A percentile compares a stretch with the other conserved stretches of the same genome.
Conservation (phyloP, 37 sponge, comb jelly and placozoan species). For the Hormiphora californensis region DNA sequence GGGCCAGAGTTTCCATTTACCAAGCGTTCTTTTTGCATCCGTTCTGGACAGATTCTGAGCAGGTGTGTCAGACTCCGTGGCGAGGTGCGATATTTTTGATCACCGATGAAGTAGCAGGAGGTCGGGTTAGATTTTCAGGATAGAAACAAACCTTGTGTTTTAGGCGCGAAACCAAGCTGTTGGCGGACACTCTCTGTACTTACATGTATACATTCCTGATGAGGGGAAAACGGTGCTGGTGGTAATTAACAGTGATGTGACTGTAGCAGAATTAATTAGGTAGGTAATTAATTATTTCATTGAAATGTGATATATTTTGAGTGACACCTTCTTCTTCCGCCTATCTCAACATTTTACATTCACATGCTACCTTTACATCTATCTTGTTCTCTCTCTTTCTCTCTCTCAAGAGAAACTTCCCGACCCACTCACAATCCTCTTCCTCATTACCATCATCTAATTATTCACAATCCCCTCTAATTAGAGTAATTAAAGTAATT, state of each 20-base stretch:
- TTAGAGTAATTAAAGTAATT: background rate
- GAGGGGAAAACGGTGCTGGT: background rate
- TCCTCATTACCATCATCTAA: too few species aligned
- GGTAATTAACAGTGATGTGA: conserved; percentile 3
- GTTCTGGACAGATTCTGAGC: conserved; percentile 14
- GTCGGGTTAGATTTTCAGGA: background rate
- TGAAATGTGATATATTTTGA: too few species aligned
- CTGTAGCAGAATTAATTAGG: conserved; percentile 4
- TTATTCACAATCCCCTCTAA: too few species aligned
- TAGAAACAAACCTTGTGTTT: background rate
- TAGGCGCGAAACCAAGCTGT: conserved; percentile 1
- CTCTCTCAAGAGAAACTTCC: too few species aligned
- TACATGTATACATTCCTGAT: conserved; percentile 10
- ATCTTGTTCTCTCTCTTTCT: too few species aligned
- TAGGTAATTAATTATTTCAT: too few species aligned
- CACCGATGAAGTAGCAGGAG: background rate
- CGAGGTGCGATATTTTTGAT: conserved; percentile 50
- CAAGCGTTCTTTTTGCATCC: conserved; percentile 26
- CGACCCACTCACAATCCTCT: too few species aligned
- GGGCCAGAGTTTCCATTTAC: background rate
- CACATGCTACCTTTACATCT: too few species aligned
- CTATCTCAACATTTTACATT: too few species aligned
- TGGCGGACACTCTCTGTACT: background rate
- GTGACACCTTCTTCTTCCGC: too few species aligned
- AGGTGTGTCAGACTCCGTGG: conserved; percentile 31